Evolutionary conservation across 2,797 vertebrate species (phyloP).

Genomic region (Vultur gryphus): DNA sequence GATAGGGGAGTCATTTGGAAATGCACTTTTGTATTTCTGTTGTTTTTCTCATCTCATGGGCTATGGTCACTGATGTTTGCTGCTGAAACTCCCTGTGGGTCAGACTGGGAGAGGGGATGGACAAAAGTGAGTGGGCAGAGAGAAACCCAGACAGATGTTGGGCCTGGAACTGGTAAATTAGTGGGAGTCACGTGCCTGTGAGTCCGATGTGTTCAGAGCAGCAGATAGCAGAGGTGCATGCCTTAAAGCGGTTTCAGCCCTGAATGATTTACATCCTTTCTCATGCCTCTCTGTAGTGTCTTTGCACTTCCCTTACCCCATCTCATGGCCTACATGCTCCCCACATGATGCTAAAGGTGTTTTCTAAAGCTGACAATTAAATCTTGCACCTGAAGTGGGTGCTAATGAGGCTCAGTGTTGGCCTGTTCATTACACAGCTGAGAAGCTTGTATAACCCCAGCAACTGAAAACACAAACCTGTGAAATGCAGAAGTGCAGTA

Average conservation of each 20-base stretch:
- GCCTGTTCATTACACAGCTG: not conserved
- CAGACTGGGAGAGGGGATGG: not conserved
- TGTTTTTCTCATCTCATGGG: not conserved
- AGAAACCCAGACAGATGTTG: not conserved
- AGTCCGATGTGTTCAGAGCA: not conserved
- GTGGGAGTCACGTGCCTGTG: rapidly evolving
- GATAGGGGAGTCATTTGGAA: not conserved
- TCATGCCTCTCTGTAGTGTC: not conserved
- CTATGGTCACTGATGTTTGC: not conserved
- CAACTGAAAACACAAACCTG: not conserved
- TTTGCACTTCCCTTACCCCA: not conserved
- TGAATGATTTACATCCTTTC: not conserved
- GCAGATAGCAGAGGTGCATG: not conserved
- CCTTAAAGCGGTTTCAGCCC: not conserved
- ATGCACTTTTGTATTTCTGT: not conserved
- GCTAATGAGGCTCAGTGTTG: not conserved
- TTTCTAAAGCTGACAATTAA: not conserved
- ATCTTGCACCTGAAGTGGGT: not conserved
- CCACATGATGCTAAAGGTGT: not conserved
- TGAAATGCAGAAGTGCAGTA: not conserved
- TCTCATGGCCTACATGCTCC: not conserved
- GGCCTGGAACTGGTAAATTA: too few species aligned
- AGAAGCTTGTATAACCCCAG: not conserved
- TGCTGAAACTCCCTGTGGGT: not conserved
- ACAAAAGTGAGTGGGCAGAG: not conserved